These are phyloP conservation scores for Corythaixoides concolor DNA, from an alignment of 2,113 vertebrate genomes.

Conservation along the genomic window DNA sequence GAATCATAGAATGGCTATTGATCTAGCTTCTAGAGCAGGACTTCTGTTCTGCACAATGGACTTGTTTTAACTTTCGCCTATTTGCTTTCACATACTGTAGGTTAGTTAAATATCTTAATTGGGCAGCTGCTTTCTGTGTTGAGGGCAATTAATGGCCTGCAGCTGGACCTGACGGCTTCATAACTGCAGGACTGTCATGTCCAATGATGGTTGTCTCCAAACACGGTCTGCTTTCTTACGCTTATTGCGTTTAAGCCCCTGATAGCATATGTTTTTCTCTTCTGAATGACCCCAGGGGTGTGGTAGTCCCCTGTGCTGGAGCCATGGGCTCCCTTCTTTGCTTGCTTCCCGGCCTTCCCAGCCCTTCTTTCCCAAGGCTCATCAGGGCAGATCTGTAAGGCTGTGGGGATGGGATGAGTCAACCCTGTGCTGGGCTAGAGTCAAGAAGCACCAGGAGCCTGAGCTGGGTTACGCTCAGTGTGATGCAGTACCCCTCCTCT, in stretches of 20 bases:
- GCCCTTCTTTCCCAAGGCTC: neutral
- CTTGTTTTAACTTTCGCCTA: neutral
- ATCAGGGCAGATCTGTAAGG: neutral
- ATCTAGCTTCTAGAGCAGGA: neutral
- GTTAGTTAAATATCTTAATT: neutral
- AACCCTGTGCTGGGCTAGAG: fast-evolving
- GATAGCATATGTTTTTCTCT: fast-evolving
- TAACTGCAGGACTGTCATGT: neutral
- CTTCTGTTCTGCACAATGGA: neutral
- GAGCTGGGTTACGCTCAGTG: fast-evolving
- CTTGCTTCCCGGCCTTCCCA: neutral
- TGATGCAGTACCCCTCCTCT: neutral
- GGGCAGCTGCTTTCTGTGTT: neutral
- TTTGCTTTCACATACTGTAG: neutral
- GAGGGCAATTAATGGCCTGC: neutral
- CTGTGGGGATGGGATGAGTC: fast-evolving
- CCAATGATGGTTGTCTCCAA: neutral
- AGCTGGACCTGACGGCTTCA: neutral
- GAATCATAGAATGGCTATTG: too few relatives aligned
- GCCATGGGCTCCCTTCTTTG: neutral
- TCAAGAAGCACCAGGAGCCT: fast-evolving
- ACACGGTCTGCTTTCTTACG: fast-evolving
- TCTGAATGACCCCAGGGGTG: neutral
- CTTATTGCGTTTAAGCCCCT: fast-evolving
- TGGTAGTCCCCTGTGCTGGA: neutral